Evolutionary conservation across 2,888 invertebrate genomes (phyloP), one percentile per base, ranked within the genome.

Genomic region (Aspidiotus destructor): DNA sequence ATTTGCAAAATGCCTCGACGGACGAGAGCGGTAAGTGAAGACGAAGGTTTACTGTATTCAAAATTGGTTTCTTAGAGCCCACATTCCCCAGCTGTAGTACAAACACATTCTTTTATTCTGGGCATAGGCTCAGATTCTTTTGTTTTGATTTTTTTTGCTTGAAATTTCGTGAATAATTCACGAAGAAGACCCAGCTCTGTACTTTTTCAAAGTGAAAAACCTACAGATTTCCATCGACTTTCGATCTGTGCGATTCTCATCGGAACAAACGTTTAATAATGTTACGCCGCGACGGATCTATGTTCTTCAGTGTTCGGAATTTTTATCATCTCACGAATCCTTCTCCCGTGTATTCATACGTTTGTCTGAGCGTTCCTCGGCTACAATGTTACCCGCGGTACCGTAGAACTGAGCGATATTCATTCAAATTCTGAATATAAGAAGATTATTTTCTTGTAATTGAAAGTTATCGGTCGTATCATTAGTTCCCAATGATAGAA

Each of bases 1-100:
- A 17, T 61, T 41, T 41, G 69, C 70, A 73, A 72, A 76, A 79
- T 79, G 79, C 78, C 78, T 75, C 77, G 77, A 73, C 75, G 77
- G 71, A 77, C 76, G 73, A 78, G 76, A 76, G 73, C 76, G 73
- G 79, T 79, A 77, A 78, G 79, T 78, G 72, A 69, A 70, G 10
- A n/a, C 9, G 8, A n/a, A 9, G 9, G 28, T 28, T 28, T 28
- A 28, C 28, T 28, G 28, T 28, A 28, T 28, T 28, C 28, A 28
- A 28, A 28, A 3, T 28, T 28, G 28, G 28, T 28, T 28, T 28
- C 28, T 28, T 3, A 28, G 28, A 3, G 28, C 28, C 28, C 28
- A 28, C 28, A 28, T 28, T 28, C 28, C 28, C 28, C 28, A 28
- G 1, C 28, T 28, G 28, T 28, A 28, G 28, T 28, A 16, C 16